phyloP scores from a whole-genome alignment of 2,113 vertebrate genomes.

The Nannospalax galili region DNA sequence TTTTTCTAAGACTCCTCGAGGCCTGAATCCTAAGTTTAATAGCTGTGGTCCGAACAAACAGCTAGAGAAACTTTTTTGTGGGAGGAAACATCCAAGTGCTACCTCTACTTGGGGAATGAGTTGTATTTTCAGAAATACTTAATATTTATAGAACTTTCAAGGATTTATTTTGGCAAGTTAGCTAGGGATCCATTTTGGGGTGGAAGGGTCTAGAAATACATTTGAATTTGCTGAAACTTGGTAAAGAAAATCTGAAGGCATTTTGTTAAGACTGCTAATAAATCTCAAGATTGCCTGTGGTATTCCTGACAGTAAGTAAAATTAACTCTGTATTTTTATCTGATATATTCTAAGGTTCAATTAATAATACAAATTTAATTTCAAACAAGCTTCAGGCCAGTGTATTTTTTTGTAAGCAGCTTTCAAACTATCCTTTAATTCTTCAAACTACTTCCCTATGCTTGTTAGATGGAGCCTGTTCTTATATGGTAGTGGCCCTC shows the following conservation, averaged over 20 bases:
- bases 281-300: slow-evolving; percentile 37
- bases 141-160: slow-evolving; percentile 52
- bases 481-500: neutral
- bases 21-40: neutral
- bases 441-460: neutral
- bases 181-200: neutral
- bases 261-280: slow-evolving; percentile 59
- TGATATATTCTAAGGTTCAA: slow-evolving; percentile 63
- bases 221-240: slow-evolving; percentile 54
- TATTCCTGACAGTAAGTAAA: slow-evolving; percentile 58
- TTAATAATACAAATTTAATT: slow-evolving; percentile 76
- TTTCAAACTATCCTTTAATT: slow-evolving; percentile 55
- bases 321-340: slow-evolving; percentile 66
- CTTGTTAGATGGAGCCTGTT: slow-evolving; percentile 36
- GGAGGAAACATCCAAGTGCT: slow-evolving; percentile 21
- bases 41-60: neutral
- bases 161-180: neutral
- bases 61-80: slow-evolving; percentile 30
- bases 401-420: slow-evolving; percentile 37
- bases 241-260: slow-evolving; percentile 47
- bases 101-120: neutral
- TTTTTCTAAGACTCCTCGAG: slow-evolving; percentile 16
- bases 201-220: neutral
- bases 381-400: slow-evolving; percentile 54
- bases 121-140: slow-evolving; percentile 59